Base-by-base conservation (phyloP, 2,888 invertebrate genomes). In the Sussaba pulchella region DNA sequence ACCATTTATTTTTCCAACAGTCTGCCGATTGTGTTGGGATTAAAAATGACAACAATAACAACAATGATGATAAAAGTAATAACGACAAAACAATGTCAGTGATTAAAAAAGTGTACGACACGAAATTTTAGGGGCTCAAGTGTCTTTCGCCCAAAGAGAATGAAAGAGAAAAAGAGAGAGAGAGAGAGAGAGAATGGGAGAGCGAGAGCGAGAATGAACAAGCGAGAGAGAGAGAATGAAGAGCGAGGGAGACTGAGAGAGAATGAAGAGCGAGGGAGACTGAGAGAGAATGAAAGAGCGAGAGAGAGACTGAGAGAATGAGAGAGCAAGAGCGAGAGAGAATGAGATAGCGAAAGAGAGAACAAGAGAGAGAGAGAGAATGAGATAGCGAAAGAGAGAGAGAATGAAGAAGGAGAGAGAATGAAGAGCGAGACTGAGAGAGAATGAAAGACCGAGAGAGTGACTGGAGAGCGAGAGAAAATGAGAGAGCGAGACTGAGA, bases 51-150 rank as follows among this genome's bases (percentile, higher is more conserved):
- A 5, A 31, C 31, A 31, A 31, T 31, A n/a, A n/a, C n/a, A n/a
- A 54, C 24, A 52, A 24, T 12, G 12, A 24, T 12, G 52, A 52
- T 24, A 52, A 52, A 12, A 21, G n/a, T 54, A 31, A 54, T 2
- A 54, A 54, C 5, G 12, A 50, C 17, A 54, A 54, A 31, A 57
- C 14, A 57, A 57, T 57, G 31, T 6, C 21, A 50, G 10, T 10
- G 10, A 50, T 9, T 5, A 47, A 24, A 8, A 2, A 24, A 50
- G 19, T 1, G 24, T 52, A 52, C 24, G 54, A 31, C 14, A 54
- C 31, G 1, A 54, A 54, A 26, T 54, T 19, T 54, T 54, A 54
- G 54, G n/a, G 54, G 26, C 24, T n/a, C n/a, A 54, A 54, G 31
- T 17, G 57, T 31, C 17, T 31, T 31, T 57, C 8, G 57, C 9